Conservation (phyloP, 2,113 vertebrate genomes). For the Fukomys damarensis region DNA sequence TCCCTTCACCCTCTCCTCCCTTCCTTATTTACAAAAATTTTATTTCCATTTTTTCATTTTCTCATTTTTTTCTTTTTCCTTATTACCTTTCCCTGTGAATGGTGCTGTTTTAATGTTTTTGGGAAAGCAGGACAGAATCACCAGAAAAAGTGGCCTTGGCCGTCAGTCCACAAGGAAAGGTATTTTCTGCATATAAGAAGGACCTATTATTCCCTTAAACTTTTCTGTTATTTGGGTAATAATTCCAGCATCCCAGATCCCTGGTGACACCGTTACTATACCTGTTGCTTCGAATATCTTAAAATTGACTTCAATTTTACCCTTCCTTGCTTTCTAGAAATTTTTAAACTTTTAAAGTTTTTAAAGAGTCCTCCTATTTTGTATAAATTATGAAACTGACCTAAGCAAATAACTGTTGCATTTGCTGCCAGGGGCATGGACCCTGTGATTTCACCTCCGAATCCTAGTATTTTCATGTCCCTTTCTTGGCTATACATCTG, state of each 20-base stretch:
- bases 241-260: not conserved
- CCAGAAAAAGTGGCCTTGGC: slow-evolving; percentile 1
- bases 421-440: not conserved
- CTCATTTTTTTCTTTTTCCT: too few relatives aligned
- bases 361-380: too few relatives aligned
- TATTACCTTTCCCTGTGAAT: too few relatives aligned
- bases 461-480: not conserved
- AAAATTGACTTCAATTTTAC: not conserved
- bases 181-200: slow-evolving; percentile 20
- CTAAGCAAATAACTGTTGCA: not conserved
- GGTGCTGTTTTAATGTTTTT: too few relatives aligned
- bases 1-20: too few relatives aligned
- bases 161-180: slow-evolving; percentile 11
- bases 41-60: too few relatives aligned
- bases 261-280: not conserved
- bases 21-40: too few relatives aligned
- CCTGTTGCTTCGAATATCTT: not conserved
- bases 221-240: not conserved
- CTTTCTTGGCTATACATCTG: not conserved
- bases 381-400: slow-evolving; percentile 14
- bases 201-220: slow-evolving; percentile 9
- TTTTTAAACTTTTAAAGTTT: not conserved
- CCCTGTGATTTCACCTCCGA: not conserved
- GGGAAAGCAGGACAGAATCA: not conserved
- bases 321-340: not conserved